These are phyloP conservation scores for Poecilia picta DNA, from an alignment of 2,797 vertebrate genomes.

Conservation along the genomic window DNA sequence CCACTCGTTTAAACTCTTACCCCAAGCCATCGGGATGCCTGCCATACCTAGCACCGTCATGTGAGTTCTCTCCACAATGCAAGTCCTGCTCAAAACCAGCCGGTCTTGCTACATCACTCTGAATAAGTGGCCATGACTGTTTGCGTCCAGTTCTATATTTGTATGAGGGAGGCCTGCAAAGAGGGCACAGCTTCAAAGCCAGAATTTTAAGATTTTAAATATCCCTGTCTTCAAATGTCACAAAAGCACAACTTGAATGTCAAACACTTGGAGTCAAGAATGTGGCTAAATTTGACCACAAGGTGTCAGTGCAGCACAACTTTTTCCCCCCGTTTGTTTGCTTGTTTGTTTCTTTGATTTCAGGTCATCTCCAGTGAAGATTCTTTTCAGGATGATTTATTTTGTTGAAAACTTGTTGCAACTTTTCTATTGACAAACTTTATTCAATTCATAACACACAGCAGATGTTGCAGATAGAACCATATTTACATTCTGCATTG, in stretches of 20 bases:
- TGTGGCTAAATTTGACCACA: slow-evolving; percentile 50
- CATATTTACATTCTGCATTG: not conserved
- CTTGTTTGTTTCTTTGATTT: not conserved
- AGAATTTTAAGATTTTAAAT: slow-evolving; percentile 40
- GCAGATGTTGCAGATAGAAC: not conserved
- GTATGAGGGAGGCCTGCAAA: not conserved
- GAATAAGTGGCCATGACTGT: slow-evolving; percentile 45
- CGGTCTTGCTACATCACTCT: slow-evolving; percentile 45
- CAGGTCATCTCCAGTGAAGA: not conserved
- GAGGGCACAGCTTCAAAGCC: not conserved
- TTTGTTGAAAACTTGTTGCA: not conserved
- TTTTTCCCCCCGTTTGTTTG: too few relatives aligned
- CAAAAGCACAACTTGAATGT: slow-evolving; percentile 29
- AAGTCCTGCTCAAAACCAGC: slow-evolving; percentile 51
- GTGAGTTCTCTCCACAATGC: slow-evolving; percentile 71
- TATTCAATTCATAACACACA: not conserved
- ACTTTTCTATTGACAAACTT: not conserved
- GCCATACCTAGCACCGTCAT: slow-evolving; percentile 71
- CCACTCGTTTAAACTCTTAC: slow-evolving; percentile 75
- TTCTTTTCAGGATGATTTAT: not conserved
- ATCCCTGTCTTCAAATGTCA: slow-evolving; percentile 18
- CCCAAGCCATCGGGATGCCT: slow-evolving; percentile 67
- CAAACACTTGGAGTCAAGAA: not conserved
- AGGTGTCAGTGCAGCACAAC: slow-evolving; percentile 68
- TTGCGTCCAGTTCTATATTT: slow-evolving; percentile 38